Base-by-base conservation (phyloP, 2,888 invertebrate genomes). In the Lissonota sp. region DNA sequence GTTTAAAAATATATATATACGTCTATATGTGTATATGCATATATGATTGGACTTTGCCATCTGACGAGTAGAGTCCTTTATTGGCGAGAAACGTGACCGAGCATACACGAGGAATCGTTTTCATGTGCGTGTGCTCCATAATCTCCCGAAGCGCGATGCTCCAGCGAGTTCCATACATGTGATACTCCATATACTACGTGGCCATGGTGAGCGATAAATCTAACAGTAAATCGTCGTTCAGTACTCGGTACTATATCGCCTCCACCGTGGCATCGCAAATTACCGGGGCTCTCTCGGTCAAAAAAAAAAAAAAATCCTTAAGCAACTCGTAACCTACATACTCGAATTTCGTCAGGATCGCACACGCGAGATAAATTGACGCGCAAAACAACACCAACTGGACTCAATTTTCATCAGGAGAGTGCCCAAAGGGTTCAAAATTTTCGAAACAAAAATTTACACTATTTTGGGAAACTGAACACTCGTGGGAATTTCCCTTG, bases 201-300 rank as follows among this genome's bases (percentile, higher is more conserved):
- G 66, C 55, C 71, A 57, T 73, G 72, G 67, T 53, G 62, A 44
- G 75, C 79, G 80, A 66, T 66, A 83, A 85, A 83, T 73, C 83
- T 88, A 88, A 88, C 88, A 86, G 88, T 87, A 87, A 85, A 85
- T 81, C 71, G 53, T 53, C 53, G 53, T 14, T 53, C 16, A 12
- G 77, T 78, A 82, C 74, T 79, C 49, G n/a, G n/a, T 70, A 53
- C 53, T 53, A 53, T 26, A 26, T 53, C 53, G 53, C 16, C 60
- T 70, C 42, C 67, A 80, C 8, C 64, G 60, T 62, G 72, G 71
- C 51, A 77, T 77, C 62, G 57, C 67, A 60, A 71, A 78, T 63
- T 72, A 46, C 60, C 66, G 26, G 40, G 46, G 60, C 66, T 14
- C 26, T 26, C 26, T 44, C 12, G 57, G n/a, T 37, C 7, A 8